Conservation (phyloP, 1,140 invertebrate species). For the Cephus cinctus region DNA sequence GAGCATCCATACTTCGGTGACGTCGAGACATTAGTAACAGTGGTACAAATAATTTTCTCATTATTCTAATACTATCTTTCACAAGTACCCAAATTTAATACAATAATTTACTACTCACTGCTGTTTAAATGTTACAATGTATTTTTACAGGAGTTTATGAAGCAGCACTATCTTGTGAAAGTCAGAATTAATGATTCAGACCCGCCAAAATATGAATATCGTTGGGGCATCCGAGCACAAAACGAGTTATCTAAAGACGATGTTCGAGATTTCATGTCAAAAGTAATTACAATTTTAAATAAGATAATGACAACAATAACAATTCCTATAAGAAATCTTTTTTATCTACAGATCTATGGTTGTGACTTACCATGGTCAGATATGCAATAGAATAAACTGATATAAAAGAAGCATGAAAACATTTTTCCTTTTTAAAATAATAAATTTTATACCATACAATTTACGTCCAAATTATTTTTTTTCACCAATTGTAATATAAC, state of each 20-base stretch:
- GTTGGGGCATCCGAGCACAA: conserved; percentile 25
- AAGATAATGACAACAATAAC: background rate
- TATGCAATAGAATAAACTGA: conserved; percentile 24
- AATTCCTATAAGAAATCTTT: background rate
- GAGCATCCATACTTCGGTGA: conserved; percentile 35
- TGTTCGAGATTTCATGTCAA: conserved; percentile 13
- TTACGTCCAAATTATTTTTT: background rate
- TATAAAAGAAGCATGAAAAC: too few relatives aligned
- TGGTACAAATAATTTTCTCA: conserved; percentile 23
- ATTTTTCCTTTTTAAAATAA: too few relatives aligned
- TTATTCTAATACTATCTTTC: background rate
- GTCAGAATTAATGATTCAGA: conserved; percentile 11
- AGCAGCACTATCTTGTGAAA: conserved; percentile 31
- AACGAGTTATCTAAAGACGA: conserved; percentile 6
- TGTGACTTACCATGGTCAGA: conserved; percentile 19
- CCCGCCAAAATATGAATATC: conserved; percentile 16
- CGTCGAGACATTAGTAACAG: conserved; percentile 27
- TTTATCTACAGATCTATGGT: conserved; percentile 28
- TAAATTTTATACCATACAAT: background rate
- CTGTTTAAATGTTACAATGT: background rate
- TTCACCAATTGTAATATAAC: background rate
- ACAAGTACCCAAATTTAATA: conserved; percentile 2
- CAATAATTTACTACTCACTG: conserved; percentile 3
- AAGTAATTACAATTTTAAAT: conserved; percentile 7
- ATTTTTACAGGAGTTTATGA: conserved; percentile 38